phyloP scores from a whole-genome alignment of 2,113 vertebrate species.

The Sinocyclocheilus grahami region DNA sequence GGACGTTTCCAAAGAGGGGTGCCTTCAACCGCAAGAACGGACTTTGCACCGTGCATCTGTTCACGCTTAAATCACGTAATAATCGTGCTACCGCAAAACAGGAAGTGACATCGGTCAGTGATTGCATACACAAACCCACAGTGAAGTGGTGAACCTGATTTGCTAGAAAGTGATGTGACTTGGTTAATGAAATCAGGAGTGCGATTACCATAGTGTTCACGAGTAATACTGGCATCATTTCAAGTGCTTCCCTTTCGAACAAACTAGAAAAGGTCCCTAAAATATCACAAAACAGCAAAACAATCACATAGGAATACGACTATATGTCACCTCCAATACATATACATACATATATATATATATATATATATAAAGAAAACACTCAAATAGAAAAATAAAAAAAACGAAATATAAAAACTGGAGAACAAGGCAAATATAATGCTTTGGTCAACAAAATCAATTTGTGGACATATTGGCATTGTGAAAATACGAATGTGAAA shows the following conservation, averaged over 20 bases:
- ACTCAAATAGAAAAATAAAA: constrained; percentile 1
- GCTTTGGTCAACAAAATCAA: constrained; percentile 51
- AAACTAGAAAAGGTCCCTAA: constrained; percentile 19
- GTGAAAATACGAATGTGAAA: not conserved
- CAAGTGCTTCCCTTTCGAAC: constrained; percentile 31
- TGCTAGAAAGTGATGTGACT: not conserved
- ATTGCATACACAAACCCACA: constrained; percentile 34
- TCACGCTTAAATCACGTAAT: not conserved
- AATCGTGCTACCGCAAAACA: not conserved
- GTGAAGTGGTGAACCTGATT: constrained; percentile 31
- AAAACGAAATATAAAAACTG: constrained; percentile 45
- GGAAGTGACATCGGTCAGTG: constrained; percentile 8
- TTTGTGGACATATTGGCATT: not conserved
- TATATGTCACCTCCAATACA: constrained; percentile 18
- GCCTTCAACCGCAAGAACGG: not conserved
- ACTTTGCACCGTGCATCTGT: not conserved
- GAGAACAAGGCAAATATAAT: constrained; percentile 47
- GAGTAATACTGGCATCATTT: constrained; percentile 48
- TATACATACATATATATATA: not conserved
- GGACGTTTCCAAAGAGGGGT: not conserved
- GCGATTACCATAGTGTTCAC: not conserved
- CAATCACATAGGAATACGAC: constrained; percentile 14
- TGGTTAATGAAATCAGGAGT: not conserved
- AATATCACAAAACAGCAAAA: constrained; percentile 36
- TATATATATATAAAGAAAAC: not conserved